Evolutionary conservation across 2,888 invertebrate genomes (phyloP), one percentile per base, ranked within the genome.

Genomic region (Lithophane socia): DNA sequence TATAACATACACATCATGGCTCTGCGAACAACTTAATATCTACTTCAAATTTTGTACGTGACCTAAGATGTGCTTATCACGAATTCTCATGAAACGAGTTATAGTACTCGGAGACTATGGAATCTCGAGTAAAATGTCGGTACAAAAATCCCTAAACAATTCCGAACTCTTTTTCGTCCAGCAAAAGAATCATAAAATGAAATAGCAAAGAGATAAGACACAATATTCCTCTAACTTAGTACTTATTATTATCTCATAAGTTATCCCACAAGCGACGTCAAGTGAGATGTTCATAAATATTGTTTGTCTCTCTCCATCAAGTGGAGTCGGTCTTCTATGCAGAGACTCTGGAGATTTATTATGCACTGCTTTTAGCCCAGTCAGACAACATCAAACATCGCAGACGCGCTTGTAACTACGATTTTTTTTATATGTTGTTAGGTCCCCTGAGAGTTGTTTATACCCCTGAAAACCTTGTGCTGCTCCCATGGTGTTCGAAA

Each of bases 211-310:
- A 76, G 73, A 84, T 83, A 84, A 77, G 54, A 54, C 66, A 21
- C n/a, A 60, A 60, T 70, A 71, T 76, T 66, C 29, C 56, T 65
- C 56, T 42, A 74, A 84, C 73, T 68, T 54, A 75, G 60, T 58
- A 73, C 44, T 24, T 24, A 69, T 37, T 61, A 52, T 65, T 47
- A 54, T 64, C 72, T 65, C 66, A 52, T 67, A 72, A 64, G 63
- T 80, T 81, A 83, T 73, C 58, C n/a, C 61, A n/a, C 76, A 60
- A 60, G 60, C 29, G 70, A 47, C 74, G 66, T 85, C 70, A 67
- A 73, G 74, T 60, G 63, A 60, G 60, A 75, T 75, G 74, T 75
- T 68, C 76, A 79, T 84, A 82, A 84, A 84, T 82, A 79, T 85
- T 61, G 61, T 77, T 77, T 56, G 47, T 29, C 64, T 61, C 70